Conservation (phyloP, 2,797 vertebrate genomes). For the Pygocentrus nattereri region DNA sequence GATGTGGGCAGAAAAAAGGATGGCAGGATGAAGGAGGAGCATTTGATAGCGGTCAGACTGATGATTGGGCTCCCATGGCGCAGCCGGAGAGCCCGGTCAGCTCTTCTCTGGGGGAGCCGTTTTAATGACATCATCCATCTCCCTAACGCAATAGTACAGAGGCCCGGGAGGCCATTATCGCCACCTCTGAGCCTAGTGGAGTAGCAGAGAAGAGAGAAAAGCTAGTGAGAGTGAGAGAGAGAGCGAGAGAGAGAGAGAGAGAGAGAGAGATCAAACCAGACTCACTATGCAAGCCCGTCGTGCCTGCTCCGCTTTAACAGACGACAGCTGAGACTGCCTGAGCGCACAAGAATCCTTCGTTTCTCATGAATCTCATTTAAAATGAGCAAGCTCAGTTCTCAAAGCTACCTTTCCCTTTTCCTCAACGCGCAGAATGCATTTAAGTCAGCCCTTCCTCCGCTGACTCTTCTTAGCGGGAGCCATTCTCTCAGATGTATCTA, state of each 20-base stretch:
- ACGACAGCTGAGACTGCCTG: conserved; percentile 8
- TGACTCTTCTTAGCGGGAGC: not conserved
- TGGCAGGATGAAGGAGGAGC: conserved; percentile 57
- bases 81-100: conserved; percentile 49
- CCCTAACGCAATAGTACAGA: conserved; percentile 59
- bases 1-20: conserved; percentile 59
- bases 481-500: not conserved
- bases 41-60: conserved; percentile 55
- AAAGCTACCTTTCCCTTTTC: not conserved
- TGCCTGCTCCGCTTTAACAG: conserved; percentile 18
- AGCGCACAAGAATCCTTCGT: not conserved
- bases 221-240: conserved; percentile 9
- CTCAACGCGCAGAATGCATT: not conserved
- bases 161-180: conserved; percentile 62
- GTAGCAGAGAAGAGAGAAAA: conserved; percentile 18
- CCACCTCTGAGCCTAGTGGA: conserved; percentile 46
- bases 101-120: conserved; percentile 65
- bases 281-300: conserved; percentile 16
- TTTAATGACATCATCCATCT: conserved; percentile 74
- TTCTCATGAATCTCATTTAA: conserved; percentile 22
- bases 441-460: no score
- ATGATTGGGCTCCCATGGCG: conserved; percentile 60
- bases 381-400: not conserved
- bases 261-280: conserved; percentile 35
- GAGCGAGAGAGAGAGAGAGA: conserved; percentile 13